Evolutionary conservation across 1,140 invertebrate genomes (phyloP), one percentile per base, ranked within the genome.

Genomic region (Aphidius ervi): DNA sequence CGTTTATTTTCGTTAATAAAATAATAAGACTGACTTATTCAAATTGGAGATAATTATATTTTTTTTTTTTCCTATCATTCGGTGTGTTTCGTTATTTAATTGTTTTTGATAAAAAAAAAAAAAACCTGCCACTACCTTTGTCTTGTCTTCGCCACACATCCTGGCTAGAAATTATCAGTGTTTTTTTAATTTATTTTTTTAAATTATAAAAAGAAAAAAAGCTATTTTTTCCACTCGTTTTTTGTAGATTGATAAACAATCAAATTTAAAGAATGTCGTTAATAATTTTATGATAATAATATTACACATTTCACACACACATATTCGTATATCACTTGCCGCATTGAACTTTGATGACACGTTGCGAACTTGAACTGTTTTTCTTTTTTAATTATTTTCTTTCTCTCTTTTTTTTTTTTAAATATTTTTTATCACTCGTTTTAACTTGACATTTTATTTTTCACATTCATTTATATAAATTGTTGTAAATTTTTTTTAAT

Each of bases 261-360:
- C 23, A 31, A 31, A 31, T 31, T 31, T 4, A 31, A 31, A 31
- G 23, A 31, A 31, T 31, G 31, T 52, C 39, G 6, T 43, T 43
- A 52, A 52, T 7, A 37, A 52, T 52, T 39, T 37, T 52, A 10
- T 37, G 39, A 37, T 42, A 54, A 54, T 37, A 5, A 54, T 54
- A 42, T 5, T 54, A 49, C 56, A 58, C 56, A 58, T 58, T 45
- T 47, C 56, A 58, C 56, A 49, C 56, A 49, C 56, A 56, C 39
- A 49, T 47, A 42, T 58, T 20, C 16, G 56, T 63, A 67, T 65
- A 65, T 67, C 64, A 67, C 66, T 67, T 67, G 64, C 58, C 64
- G 64, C 43, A 67, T 60, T 63, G 49, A 58, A 67, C 60, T 67
- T 59, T 61, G 58, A 65, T 65, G 62, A 65, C 56, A 59, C 59